Percentiles rank a stretch among this genome's conserved stretches.
phyloP scores from a whole-genome alignment of 2,888 invertebrate genomes.

The Aphidius colemani region DNA sequence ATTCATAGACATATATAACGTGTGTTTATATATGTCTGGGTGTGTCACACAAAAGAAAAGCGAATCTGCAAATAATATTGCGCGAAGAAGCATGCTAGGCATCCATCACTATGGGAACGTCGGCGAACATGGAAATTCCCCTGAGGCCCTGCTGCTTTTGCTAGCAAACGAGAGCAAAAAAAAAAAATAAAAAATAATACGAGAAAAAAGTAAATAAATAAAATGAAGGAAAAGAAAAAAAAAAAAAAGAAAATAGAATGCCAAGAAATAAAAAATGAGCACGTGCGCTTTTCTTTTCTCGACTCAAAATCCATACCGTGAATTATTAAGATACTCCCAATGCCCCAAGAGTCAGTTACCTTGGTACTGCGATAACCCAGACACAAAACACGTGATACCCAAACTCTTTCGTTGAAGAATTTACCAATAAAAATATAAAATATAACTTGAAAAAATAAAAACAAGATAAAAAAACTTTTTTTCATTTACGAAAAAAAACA shows the following conservation, averaged over 20 bases:
- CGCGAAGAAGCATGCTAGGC: constrained; percentile 36
- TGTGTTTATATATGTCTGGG: not conserved
- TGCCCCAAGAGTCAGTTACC: constrained; percentile 23
- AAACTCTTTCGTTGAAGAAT: not conserved
- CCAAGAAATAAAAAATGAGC: constrained; percentile 27
- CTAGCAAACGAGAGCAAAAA: constrained; percentile 31
- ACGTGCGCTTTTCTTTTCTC: constrained; percentile 27
- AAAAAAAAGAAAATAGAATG: constrained; percentile 16
- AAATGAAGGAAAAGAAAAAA: constrained; percentile 23
- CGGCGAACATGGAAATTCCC: constrained; percentile 34
- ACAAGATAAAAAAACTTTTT: not conserved
- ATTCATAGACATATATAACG: not conserved
- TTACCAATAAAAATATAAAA: not conserved
- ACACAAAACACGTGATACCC: constrained; percentile 9
- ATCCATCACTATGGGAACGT: constrained; percentile 46
- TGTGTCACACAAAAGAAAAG: constrained; percentile 20
- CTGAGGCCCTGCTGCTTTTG: constrained; percentile 36
- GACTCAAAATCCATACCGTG: constrained; percentile 48
- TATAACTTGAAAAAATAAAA: not conserved
- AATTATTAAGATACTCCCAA: constrained; percentile 47
- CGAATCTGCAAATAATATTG: constrained; percentile 34
- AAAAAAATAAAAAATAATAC: constrained; percentile 22
- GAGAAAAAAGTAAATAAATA: constrained; percentile 15
- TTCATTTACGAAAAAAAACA: not conserved
- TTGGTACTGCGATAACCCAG: constrained; percentile 25